phyloP scores from a whole-genome alignment of 2,113 vertebrate genomes.

The Vidua macroura region DNA sequence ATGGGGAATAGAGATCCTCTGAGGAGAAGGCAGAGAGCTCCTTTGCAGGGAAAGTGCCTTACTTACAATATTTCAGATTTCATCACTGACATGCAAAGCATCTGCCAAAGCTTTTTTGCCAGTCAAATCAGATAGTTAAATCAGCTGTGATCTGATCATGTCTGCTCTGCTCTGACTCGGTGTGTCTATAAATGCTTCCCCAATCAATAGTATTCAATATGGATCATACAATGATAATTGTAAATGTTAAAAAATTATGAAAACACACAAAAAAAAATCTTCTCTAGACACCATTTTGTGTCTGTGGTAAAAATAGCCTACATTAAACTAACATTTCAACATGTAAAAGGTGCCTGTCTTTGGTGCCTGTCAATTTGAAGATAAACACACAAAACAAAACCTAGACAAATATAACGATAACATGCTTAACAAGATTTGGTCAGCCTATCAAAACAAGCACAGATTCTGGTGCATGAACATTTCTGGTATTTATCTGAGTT shows the following conservation, averaged over 20 bases:
- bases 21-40: neutral
- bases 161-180: neutral
- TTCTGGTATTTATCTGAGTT: neutral
- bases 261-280: rapidly evolving
- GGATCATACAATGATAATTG: neutral
- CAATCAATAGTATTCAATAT: neutral
- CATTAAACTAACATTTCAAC: neutral
- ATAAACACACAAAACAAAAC: neutral
- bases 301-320: neutral
- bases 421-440: neutral
- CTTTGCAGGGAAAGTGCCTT: neutral
- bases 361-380: neutral
- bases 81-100: neutral
- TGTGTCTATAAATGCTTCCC: neutral
- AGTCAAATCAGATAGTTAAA: neutral
- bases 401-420: neutral
- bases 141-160: neutral
- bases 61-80: neutral
- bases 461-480: neutral
- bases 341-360: neutral
- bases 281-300: neutral
- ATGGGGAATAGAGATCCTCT: neutral
- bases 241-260: neutral
- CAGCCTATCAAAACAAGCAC: neutral
- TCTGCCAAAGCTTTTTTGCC: neutral